phyloP scores from a whole-genome alignment of 2,888 invertebrate species.

The Sinopyrophorus schimmeli region DNA sequence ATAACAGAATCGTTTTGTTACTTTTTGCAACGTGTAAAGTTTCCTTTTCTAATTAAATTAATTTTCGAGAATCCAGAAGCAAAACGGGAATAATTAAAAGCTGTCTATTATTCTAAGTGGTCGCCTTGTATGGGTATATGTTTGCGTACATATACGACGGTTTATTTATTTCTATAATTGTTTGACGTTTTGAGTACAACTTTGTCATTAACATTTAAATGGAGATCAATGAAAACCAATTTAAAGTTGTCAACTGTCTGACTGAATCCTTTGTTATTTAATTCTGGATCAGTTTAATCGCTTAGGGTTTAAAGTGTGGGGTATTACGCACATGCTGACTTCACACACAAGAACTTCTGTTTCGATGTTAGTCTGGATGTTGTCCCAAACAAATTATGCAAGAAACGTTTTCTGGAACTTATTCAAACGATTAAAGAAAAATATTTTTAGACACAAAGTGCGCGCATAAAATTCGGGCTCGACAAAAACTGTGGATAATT shows the following conservation, averaged over 20 bases:
- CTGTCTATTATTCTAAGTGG: background rate
- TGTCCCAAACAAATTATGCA: conserved; percentile 8
- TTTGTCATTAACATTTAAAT: conserved; percentile 57
- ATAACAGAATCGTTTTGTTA: conserved; percentile 22
- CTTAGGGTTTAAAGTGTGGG: conserved; percentile 38
- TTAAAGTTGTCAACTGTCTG: conserved; percentile 58
- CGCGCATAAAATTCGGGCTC: background rate
- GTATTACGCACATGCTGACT: conserved; percentile 46
- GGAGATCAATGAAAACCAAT: conserved; percentile 56
- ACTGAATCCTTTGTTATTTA: conserved; percentile 56
- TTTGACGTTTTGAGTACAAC: conserved; percentile 57
- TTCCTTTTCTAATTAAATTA: conserved; percentile 9
- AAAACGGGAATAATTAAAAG: background rate
- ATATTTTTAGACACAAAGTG: conserved; percentile 14
- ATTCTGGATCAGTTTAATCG: conserved; percentile 53
- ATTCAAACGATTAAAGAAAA: conserved; percentile 13
- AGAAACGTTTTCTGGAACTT: conserved; percentile 5
- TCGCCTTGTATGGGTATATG: no score
- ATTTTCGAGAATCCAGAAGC: conserved; percentile 3
- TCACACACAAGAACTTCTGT: conserved; percentile 42
- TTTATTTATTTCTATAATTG: conserved; percentile 48
- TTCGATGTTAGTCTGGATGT: conserved; percentile 15
- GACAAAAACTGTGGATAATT: conserved; percentile 17
- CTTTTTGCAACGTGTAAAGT: conserved; percentile 17
- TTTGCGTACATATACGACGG: no score